phyloP scores from a whole-genome alignment of 2,113 vertebrate genomes.

The Pituophis catenifer region DNA sequence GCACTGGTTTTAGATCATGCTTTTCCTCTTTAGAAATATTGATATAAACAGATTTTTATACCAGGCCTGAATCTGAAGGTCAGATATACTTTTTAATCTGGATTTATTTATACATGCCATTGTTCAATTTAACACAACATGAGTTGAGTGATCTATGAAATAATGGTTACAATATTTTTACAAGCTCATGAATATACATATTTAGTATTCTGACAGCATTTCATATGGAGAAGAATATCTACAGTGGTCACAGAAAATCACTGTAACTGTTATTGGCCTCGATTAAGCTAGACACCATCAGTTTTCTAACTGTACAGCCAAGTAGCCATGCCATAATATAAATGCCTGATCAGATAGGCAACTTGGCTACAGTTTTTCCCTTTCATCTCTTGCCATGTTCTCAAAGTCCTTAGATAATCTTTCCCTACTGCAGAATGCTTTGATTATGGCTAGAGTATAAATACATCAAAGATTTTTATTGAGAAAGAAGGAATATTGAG shows the following conservation, averaged over 20 bases:
- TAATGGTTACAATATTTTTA: neutral
- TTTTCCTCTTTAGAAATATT: neutral
- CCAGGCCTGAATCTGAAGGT: neutral
- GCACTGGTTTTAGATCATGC: neutral
- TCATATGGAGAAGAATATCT: conserved; percentile 56
- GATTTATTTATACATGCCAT: neutral
- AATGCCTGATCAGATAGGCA: conserved; percentile 61
- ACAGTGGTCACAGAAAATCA: conserved; percentile 50
- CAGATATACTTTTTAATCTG: neutral
- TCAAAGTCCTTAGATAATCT: conserved; percentile 55
- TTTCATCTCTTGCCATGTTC: conserved; percentile 59
- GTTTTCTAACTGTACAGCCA: conserved; percentile 66
- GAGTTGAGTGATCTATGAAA: neutral
- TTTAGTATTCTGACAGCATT: conserved; percentile 35
- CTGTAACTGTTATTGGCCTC: conserved; percentile 42
- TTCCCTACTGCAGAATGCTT: conserved; percentile 2
- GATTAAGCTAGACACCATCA: conserved; percentile 37
- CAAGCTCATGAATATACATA: conserved; percentile 41
- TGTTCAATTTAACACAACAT: neutral
- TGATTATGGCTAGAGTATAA: conserved; percentile 11
- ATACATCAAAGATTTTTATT: neutral
- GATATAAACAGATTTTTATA: neutral
- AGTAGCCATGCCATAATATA: conserved; percentile 46
- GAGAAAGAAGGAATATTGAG: conserved; percentile 25
- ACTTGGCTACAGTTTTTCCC: conserved; percentile 50